Base-by-base conservation (phyloP, 2,888 invertebrate species). In the Dicyrtomina minuta region DNA sequence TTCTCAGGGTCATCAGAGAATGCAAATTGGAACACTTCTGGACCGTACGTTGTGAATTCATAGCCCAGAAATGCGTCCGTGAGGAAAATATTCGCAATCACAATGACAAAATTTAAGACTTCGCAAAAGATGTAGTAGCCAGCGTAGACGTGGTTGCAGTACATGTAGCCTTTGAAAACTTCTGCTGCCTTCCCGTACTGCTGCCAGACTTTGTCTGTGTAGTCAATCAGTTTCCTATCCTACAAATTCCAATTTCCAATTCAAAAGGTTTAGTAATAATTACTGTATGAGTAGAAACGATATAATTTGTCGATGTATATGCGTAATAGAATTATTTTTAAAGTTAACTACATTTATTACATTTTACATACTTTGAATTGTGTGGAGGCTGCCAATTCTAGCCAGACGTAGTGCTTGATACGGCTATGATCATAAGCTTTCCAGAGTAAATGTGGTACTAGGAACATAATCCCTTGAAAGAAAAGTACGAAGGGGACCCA, bases 401-500 rank as follows among this genome's bases (percentile, higher is more conserved):
- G 44, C 56, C 73, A 68, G 46, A 73, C 72, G 33, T 78, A 72
- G 0, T 75, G 72, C 49, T 76, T 73, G 43, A 81, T 72, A 39
- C 76, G 74, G 12, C 78, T 77, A 39, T 78, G 79, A 73, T 81
- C 81, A 56, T 79, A 73, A 8, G 72, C 71, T 60, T 80, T 81
- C 81, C 81, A 81, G 15, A 81, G 65, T 68, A 76, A 77, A 51
- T 80, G 78, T 0, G 81, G 81, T 15, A 79, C 53, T 44, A 79
- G 79, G 72, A 81, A 81, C 60, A 80, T 72, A 24, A 80, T 68
- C 2, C 79, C 81, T 72, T 81, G 81, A 24, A 81, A 74, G 71
- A 81, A 80, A 10, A 82, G 78, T 26, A 81, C 79, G 66, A 82
- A 81, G 13, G 81, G 81, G 20, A 82, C 81, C 81, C 81, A 81